Conservation (phyloP, 2,797 vertebrate species). For the Tokudaia tokunoshimensis region DNA sequence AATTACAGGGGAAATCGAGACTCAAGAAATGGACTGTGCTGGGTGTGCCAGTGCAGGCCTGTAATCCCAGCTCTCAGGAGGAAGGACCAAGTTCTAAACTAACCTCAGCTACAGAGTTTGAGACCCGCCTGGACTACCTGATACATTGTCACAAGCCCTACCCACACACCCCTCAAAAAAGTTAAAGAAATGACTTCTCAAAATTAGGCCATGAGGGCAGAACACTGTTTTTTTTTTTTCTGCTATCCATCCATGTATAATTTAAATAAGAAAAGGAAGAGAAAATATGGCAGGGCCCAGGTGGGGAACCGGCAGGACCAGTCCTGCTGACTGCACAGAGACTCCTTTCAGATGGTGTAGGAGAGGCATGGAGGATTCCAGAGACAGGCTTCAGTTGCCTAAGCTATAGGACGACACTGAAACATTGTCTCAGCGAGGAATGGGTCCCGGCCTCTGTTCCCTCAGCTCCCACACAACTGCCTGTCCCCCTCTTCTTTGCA, state of each 20-base stretch:
- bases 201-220: background rate
- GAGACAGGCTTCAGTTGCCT: background rate
- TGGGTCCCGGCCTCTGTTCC: background rate
- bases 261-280: conserved; percentile 21
- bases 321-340: background rate
- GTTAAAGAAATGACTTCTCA: background rate
- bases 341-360: background rate
- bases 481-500: background rate
- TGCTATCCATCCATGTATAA: background rate
- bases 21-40: background rate
- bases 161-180: background rate
- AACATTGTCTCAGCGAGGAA: background rate
- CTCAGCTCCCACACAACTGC: background rate
- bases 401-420: background rate
- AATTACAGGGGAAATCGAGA: background rate
- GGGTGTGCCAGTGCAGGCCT: no score
- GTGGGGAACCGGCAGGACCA: background rate
- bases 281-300: background rate
- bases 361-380: background rate
- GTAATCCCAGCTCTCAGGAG: background rate
- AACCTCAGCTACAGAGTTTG: background rate
- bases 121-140: background rate
- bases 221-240: background rate
- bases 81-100: background rate
- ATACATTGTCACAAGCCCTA: background rate